These are phyloP conservation scores for Drosophila mimetica DNA, from an alignment of 2,888 invertebrate species.

Conservation along the genomic window DNA sequence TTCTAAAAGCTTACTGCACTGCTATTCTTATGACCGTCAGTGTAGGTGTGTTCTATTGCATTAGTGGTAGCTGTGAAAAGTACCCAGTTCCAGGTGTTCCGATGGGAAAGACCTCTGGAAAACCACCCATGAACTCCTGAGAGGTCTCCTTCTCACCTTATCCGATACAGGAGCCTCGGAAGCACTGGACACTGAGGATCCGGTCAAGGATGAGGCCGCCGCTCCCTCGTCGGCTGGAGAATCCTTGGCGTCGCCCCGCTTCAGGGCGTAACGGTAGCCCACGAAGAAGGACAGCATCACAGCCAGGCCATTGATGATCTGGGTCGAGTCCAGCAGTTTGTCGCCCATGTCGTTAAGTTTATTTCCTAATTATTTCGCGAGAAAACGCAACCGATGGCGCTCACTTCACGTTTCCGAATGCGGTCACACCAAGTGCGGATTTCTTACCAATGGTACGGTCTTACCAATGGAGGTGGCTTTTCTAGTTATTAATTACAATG, in stretches of 20 bases:
- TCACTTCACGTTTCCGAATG: conserved; percentile 36
- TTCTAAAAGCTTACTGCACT: background rate
- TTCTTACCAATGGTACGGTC: conserved; percentile 9
- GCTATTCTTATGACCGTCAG: conserved; percentile 5
- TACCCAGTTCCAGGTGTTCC: background rate
- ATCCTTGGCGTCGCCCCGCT: conserved; percentile 68
- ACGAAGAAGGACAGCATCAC: conserved; percentile 84
- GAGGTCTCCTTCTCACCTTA: conserved; percentile 50
- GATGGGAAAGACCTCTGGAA: background rate
- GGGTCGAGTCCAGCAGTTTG: conserved; percentile 81
- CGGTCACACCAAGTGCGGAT: conserved; percentile 26
- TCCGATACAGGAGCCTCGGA: conserved; percentile 51
- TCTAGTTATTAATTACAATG: background rate
- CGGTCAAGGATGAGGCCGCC: conserved; percentile 13
- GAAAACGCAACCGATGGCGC: conserved; percentile 41
- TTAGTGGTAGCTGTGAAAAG: conserved; percentile 1
- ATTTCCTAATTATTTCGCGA: conserved; percentile 29
- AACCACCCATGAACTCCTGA: background rate
- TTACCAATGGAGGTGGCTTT: background rate
- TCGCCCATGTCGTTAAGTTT: conserved; percentile 69
- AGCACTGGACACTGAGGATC: conserved; percentile 2
- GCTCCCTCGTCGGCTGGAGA: conserved; percentile 13
- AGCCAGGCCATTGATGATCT: conserved; percentile 84
- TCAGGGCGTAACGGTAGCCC: conserved; percentile 84
- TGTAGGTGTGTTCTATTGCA: conserved; percentile 1